phyloP scores from a whole-genome alignment of 92 coral and sea anemone species.

The Meandrina meandrites region DNA sequence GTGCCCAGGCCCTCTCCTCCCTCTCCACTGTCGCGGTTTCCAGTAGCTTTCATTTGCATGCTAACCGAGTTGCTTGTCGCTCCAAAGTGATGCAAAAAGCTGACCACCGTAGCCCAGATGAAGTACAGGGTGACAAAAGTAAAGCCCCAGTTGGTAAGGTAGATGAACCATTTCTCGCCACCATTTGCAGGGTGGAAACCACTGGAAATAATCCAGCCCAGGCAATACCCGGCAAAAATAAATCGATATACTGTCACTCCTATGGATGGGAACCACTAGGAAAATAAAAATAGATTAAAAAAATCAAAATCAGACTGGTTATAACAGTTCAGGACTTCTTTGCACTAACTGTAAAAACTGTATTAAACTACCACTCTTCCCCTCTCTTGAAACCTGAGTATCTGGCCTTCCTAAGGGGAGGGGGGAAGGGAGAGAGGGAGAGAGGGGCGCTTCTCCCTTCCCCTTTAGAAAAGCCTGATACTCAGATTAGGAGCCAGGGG shows the following conservation, averaged over 20 bases:
- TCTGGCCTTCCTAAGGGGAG: no score
- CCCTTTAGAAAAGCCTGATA: no score
- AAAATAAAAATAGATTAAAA: not conserved
- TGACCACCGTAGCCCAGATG: slow-evolving; percentile 62
- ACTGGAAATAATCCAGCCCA: slow-evolving; percentile 84
- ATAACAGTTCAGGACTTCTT: no score
- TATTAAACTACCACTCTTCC: no score
- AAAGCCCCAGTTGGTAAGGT: slow-evolving; percentile 92
- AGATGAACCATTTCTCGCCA: slow-evolving; percentile 87
- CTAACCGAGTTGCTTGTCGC: slow-evolving; percentile 8
- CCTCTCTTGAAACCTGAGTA: no score
- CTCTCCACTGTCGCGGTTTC: slow-evolving; percentile 3
- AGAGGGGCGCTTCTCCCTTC: no score
- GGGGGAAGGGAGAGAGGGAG: no score
- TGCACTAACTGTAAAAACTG: no score
- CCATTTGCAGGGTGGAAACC: slow-evolving; percentile 73
- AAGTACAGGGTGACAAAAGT: slow-evolving; percentile 62
- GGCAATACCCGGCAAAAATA: slow-evolving; percentile 71
- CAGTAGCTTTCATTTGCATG: slow-evolving; percentile 16
- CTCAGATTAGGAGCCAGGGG: no score
- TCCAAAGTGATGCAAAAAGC: slow-evolving; percentile 45
- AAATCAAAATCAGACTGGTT: not conserved
- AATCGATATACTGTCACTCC: slow-evolving; percentile 60
- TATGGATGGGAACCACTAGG: slow-evolving; percentile 68
- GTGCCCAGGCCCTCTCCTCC: slow-evolving; percentile 22